Conservation (phyloP, 2,888 invertebrate species). For the Orchestes rusci region DNA sequence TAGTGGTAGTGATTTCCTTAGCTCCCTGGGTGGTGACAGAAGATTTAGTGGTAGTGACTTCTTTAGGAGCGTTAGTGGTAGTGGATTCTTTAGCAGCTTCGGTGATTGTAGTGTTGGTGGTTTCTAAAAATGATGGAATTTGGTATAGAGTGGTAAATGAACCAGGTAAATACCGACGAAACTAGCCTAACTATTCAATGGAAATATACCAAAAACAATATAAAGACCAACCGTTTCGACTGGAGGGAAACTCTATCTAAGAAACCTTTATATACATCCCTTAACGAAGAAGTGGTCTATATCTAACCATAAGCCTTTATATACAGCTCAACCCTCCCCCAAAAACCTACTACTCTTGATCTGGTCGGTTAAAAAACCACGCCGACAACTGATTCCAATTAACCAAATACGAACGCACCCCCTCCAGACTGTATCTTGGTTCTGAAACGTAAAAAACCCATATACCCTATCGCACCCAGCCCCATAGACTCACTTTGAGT, state of each 20-base stretch:
- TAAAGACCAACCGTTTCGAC: neutral
- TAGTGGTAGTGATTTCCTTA: neutral
- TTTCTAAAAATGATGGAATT: neutral
- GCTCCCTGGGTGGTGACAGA: neutral
- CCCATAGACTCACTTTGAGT: conserved; percentile 1
- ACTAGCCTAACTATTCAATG: no score
- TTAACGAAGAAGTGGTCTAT: no score
- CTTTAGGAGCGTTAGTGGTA: conserved; percentile 1
- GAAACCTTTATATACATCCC: conserved; percentile 1
- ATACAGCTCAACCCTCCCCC: neutral
- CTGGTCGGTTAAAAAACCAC: conserved; percentile 7
- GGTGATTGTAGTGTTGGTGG: neutral
- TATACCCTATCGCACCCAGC: neutral
- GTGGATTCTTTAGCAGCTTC: conserved; percentile 3
- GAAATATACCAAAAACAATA: neutral
- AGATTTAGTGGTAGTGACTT: neutral
- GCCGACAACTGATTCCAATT: conserved; percentile 11
- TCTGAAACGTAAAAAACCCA: conserved; percentile 6
- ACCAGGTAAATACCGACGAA: no score
- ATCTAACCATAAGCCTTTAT: conserved; percentile 2
- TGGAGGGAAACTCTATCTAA: no score
- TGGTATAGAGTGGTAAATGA: no score
- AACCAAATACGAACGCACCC: conserved; percentile 10
- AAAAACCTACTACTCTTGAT: neutral
- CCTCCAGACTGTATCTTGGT: conserved; percentile 13